These are phyloP conservation scores for Zingel zingel DNA, from an alignment of 2,113 vertebrate genomes.

Conservation along the genomic window DNA sequence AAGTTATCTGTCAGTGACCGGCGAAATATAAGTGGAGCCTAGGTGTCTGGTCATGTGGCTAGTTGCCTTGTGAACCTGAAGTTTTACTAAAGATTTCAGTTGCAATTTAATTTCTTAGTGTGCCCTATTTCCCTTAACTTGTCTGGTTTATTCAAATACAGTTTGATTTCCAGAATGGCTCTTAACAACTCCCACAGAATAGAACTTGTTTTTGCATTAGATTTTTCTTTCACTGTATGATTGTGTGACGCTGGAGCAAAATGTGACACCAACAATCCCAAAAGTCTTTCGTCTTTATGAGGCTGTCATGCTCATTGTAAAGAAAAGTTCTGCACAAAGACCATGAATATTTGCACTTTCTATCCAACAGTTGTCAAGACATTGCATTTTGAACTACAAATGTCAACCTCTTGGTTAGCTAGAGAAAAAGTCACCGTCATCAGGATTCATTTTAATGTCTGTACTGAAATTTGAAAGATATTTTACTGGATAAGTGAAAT, in stretches of 20 bases:
- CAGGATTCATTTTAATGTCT: background rate
- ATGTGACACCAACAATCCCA: background rate
- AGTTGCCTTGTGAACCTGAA: background rate
- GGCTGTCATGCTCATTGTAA: background rate
- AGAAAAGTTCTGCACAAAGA: background rate
- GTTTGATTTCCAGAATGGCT: background rate
- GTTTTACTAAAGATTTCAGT: background rate
- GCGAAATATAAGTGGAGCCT: constrained; percentile 28
- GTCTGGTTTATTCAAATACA: background rate
- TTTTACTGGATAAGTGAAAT: background rate
- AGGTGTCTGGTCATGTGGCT: constrained; percentile 16
- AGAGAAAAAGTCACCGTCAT: background rate
- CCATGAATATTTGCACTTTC: too few species aligned
- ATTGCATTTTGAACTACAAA: background rate
- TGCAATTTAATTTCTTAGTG: background rate
- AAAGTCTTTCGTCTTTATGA: background rate
- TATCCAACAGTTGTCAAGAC: background rate
- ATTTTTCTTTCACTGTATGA: background rate
- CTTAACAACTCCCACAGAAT: background rate
- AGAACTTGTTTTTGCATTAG: background rate
- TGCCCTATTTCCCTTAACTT: background rate
- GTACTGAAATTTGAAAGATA: background rate
- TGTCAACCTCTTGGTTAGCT: too few species aligned
- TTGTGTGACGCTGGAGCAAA: background rate
- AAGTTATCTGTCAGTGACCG: constrained; percentile 38